Percentiles rank a stretch among this genome's conserved stretches.
Evolutionary conservation across 1,140 invertebrate genomes (phyloP).

Genomic region (Atta colombica): DNA sequence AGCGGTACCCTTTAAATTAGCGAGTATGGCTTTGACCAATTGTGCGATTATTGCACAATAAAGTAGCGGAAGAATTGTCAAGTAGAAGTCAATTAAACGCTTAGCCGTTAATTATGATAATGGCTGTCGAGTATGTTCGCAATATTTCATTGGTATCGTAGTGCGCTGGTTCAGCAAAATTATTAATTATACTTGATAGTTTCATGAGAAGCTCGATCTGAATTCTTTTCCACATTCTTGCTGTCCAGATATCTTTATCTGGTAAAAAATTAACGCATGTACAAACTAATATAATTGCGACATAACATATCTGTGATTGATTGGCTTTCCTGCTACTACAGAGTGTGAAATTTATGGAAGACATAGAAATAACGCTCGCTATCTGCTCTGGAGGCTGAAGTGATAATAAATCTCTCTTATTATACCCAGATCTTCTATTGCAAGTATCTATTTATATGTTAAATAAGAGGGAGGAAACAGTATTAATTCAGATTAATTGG

Average conservation of each 20-base stretch:
- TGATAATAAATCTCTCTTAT: conserved; percentile 42
- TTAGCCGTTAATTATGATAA: conserved; percentile 71
- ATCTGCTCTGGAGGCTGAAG: not conserved
- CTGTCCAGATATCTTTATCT: not conserved
- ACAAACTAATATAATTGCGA: conserved; percentile 4
- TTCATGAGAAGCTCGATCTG: not conserved
- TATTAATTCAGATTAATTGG: not conserved
- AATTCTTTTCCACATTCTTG: conserved; percentile 16
- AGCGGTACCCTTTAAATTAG: conserved; percentile 26
- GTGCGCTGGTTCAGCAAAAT: conserved; percentile 8
- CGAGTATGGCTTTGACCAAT: not conserved
- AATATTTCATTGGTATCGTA: conserved; percentile 67
- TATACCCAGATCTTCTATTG: conserved; percentile 8
- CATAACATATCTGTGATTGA: not conserved
- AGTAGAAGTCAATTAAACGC: conserved; percentile 70
- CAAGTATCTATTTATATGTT: not conserved
- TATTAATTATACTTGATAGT: not conserved
- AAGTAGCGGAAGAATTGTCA: conserved; percentile 62
- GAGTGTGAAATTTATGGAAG: conserved; percentile 6
- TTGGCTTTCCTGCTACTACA: not conserved
- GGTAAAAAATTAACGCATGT: conserved; percentile 16
- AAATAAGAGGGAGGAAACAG: not conserved
- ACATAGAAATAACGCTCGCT: not conserved
- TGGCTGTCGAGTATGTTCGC: conserved; percentile 24
- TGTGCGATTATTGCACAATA: conserved; percentile 65